Evolutionary conservation across 2,888 invertebrate genomes (phyloP).

Genomic region (Thera obeliscata): DNA sequence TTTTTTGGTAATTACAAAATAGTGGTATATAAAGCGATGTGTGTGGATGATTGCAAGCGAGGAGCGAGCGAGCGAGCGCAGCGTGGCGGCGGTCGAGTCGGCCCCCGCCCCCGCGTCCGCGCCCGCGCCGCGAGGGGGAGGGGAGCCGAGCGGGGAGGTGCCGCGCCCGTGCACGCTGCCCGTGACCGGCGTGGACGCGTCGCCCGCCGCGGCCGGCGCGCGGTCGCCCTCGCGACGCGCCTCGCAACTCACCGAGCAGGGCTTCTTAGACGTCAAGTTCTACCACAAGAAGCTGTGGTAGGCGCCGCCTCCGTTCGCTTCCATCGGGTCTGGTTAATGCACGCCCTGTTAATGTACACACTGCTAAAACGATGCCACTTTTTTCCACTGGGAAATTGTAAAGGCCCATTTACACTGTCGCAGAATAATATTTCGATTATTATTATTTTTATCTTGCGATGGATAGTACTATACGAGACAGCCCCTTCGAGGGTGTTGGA

Average conservation of each 20-base stretch:
- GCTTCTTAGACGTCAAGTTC: conserved; percentile 90
- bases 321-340: too few species aligned
- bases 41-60: conserved; percentile 25
- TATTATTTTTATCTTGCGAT: too few species aligned
- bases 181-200: conserved; percentile 23
- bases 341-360: too few species aligned
- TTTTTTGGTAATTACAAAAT: not conserved
- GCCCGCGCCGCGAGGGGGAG: conserved; percentile 4
- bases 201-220: conserved; percentile 44
- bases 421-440: too few species aligned
- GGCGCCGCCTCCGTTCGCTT: not conserved
- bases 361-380: too few species aligned
- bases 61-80: conserved; percentile 2
- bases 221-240: conserved; percentile 51
- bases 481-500: too few species aligned
- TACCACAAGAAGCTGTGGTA: conserved; percentile 92
- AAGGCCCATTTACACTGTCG: too few species aligned
- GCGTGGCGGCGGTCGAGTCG: conserved; percentile 5
- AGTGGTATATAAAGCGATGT: conserved; percentile 1
- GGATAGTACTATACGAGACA: too few species aligned
- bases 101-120: conserved; percentile 3
- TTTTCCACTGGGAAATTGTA: too few species aligned
- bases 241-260: conserved; percentile 85
- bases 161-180: conserved; percentile 23
- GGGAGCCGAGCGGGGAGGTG: conserved; percentile 7